Conservation (phyloP, 1,140 invertebrate species). For the Polypedilum vanderplanki region DNA sequence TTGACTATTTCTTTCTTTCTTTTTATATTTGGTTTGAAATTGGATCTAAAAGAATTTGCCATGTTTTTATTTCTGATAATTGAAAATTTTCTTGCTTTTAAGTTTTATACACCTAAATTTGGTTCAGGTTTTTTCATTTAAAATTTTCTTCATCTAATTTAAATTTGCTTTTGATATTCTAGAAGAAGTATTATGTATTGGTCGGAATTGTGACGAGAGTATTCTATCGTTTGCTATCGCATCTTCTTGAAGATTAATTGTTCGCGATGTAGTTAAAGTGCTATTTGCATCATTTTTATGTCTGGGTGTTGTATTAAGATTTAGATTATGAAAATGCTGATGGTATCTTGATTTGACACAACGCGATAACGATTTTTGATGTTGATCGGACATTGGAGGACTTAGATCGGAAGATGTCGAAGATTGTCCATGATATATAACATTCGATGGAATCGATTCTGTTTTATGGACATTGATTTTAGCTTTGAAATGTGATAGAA, state of each 20-base stretch:
- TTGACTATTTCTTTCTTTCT: neutral
- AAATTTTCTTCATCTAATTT: neutral
- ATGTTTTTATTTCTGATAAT: too few species aligned
- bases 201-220: conserved; percentile 44
- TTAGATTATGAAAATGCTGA: conserved; percentile 45
- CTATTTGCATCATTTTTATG: conserved; percentile 35
- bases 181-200: conserved; percentile 36
- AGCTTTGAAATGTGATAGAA: neutral
- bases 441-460: conserved; percentile 39
- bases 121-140: too few species aligned
- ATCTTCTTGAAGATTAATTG: conserved; percentile 25
- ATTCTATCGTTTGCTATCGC: conserved; percentile 28
- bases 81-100: too few species aligned
- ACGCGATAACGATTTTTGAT: conserved; percentile 61
- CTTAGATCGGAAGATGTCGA: conserved; percentile 71
- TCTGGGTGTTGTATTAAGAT: conserved; percentile 45
- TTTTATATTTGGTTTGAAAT: neutral
- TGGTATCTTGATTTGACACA: conserved; percentile 60
- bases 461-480: conserved; percentile 33
- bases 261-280: neutral
- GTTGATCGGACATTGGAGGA: conserved; percentile 56
- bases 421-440: conserved; percentile 66
- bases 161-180: conserved; percentile 20
- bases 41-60: too few species aligned
- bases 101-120: too few species aligned